Evolutionary conservation across 2,888 invertebrate species (phyloP).

Genomic region (Zelleria hepariella): DNA sequence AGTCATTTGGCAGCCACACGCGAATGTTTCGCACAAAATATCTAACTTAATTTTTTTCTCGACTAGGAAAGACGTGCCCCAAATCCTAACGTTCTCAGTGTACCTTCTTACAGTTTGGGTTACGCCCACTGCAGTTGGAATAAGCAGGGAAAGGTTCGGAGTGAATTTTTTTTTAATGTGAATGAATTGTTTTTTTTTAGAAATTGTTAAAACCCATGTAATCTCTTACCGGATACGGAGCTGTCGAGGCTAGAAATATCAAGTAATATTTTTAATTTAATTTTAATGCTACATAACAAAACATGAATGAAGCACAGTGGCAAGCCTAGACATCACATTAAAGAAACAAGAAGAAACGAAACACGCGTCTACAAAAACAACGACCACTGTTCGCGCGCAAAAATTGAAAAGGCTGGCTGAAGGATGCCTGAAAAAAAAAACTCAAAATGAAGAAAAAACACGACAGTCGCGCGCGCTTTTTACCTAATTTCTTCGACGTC

Average conservation of each 20-base stretch:
- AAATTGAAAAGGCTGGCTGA: background rate
- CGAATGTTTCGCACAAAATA: background rate
- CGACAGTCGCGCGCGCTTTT: background rate
- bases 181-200: no score
- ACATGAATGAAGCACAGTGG: no score
- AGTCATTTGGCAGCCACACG: background rate
- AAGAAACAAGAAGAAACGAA: background rate
- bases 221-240: no score
- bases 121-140: no score
- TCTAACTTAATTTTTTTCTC: background rate
- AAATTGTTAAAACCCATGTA: no score
- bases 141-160: no score
- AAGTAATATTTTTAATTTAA: no score
- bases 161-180: no score
- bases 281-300: no score
- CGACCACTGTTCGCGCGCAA: background rate
- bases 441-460: background rate
- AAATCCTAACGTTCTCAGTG: background rate
- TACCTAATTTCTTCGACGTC: slow-evolving; percentile 10
- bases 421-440: background rate
- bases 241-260: no score
- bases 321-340: no score
- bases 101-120: background rate
- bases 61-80: background rate
- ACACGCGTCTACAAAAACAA: background rate